These are phyloP conservation scores for Ennomos erosarius DNA, from an alignment of 2,888 invertebrate species.

Conservation along the genomic window DNA sequence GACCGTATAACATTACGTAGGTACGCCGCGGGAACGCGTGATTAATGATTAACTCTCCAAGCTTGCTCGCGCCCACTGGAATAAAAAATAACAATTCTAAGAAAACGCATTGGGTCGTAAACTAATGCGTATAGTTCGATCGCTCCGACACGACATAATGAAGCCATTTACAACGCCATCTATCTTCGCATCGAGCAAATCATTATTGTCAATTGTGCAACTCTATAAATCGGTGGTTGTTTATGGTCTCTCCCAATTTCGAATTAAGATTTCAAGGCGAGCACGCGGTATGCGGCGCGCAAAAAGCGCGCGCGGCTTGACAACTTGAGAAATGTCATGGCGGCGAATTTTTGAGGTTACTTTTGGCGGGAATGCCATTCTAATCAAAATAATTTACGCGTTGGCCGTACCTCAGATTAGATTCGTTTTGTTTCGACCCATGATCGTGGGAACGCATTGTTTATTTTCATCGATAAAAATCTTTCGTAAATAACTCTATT, in stretches of 20 bases:
- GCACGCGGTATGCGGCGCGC: conserved; percentile 65
- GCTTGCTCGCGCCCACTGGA: conserved; percentile 35
- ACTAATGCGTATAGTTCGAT: conserved; percentile 44
- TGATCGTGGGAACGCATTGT: conserved; percentile 68
- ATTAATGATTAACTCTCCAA: conserved; percentile 70
- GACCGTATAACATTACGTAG: conserved; percentile 74
- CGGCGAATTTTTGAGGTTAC: conserved; percentile 64
- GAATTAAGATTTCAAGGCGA: conserved; percentile 82
- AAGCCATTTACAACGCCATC: conserved; percentile 64
- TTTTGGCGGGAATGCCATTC: conserved; percentile 80
- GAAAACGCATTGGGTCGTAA: conserved; percentile 46
- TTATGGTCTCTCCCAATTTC: conserved; percentile 53
- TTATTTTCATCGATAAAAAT: conserved; percentile 47
- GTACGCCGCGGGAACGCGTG: conserved; percentile 59
- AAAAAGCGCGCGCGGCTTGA: conserved; percentile 74
- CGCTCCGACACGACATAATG: conserved; percentile 58
- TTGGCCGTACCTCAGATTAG: conserved; percentile 53
- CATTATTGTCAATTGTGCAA: conserved; percentile 62
- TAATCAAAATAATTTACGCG: conserved; percentile 85
- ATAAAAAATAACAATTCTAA: conserved; percentile 56
- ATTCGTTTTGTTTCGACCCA: conserved; percentile 56
- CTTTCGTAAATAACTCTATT: conserved; percentile 31
- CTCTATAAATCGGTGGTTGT: conserved; percentile 70
- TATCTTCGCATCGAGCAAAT: conserved; percentile 59
- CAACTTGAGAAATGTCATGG: conserved; percentile 79